A percentile compares a stretch with the other conserved stretches of the same genome.
These are phyloP conservation scores for Serripes groenlandicus DNA, from an alignment of 2,888 invertebrate species.

Conservation along the genomic window DNA sequence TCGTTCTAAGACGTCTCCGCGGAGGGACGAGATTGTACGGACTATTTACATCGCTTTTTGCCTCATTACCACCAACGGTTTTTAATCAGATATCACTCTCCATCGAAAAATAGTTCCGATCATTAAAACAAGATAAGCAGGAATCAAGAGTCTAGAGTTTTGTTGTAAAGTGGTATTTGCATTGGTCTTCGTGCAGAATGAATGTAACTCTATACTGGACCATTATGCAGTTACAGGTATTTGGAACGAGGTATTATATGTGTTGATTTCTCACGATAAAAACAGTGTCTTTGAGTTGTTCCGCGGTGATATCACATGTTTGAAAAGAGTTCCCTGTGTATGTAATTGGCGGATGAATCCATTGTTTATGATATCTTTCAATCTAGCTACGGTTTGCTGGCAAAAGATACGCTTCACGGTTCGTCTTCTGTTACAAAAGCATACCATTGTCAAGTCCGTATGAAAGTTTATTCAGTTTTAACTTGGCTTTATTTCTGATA, in stretches of 20 bases:
- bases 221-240: background rate
- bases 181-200: slow-evolving; percentile 60
- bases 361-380: slow-evolving; percentile 15
- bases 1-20: slow-evolving; percentile 42
- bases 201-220: background rate
- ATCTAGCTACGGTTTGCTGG: slow-evolving; percentile 6
- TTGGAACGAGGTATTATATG: too few species aligned
- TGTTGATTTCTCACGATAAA: slow-evolving; percentile 64
- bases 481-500: too few species aligned
- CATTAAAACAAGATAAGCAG: slow-evolving; percentile 62
- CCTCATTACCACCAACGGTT: slow-evolving; percentile 61
- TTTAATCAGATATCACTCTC: slow-evolving; percentile 63
- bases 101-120: slow-evolving; percentile 65
- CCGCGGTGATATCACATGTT: slow-evolving; percentile 1
- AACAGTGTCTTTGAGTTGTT: background rate
- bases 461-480: too few species aligned
- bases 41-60: slow-evolving; percentile 63
- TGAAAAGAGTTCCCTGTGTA: background rate
- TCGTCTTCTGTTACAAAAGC: background rate
- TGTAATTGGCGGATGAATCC: slow-evolving; percentile 13
- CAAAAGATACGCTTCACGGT: slow-evolving; percentile 10
- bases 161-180: slow-evolving; percentile 51
- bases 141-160: slow-evolving; percentile 48
- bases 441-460: background rate
- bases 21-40: slow-evolving; percentile 56